Conservation (phyloP, 2,888 invertebrate species). For the Tetanocera ferruginea region DNA sequence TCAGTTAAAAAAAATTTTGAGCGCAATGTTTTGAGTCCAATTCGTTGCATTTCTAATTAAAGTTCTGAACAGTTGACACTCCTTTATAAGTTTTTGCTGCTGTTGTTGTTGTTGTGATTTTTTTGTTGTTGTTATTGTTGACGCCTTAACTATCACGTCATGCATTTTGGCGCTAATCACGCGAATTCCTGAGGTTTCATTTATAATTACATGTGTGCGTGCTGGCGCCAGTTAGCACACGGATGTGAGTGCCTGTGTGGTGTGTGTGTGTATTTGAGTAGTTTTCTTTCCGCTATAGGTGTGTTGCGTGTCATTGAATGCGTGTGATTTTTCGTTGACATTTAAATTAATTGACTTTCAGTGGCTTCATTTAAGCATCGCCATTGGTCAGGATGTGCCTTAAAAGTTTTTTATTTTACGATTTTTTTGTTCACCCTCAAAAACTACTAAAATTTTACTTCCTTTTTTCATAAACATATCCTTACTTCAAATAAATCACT, state of each 20-base stretch:
- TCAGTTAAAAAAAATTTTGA: too few species aligned
- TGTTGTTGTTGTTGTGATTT: neutral
- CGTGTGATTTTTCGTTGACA: neutral
- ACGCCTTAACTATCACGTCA: neutral
- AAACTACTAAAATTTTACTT: too few species aligned
- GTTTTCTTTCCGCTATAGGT: neutral
- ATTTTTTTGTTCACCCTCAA: too few species aligned
- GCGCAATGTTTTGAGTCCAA: too few species aligned
- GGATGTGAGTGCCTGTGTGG: neutral
- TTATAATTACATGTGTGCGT: neutral
- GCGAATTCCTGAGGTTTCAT: neutral
- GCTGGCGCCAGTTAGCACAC: neutral
- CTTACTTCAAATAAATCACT: too few species aligned
- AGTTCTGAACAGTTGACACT: too few species aligned
- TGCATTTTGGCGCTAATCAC: neutral
- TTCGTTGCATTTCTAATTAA: too few species aligned
- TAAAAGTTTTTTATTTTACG: too few species aligned
- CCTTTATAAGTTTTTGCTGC: neutral
- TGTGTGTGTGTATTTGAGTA: neutral
- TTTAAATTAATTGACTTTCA: conserved; percentile 3
- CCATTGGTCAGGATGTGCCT: too few species aligned
- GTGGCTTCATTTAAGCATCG: too few species aligned
- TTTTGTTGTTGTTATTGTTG: neutral
- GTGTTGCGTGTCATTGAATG: too few species aligned
- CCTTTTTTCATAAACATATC: too few species aligned